Conservation (phyloP, 2,888 invertebrate genomes). For the Napeogenes inachia region DNA sequence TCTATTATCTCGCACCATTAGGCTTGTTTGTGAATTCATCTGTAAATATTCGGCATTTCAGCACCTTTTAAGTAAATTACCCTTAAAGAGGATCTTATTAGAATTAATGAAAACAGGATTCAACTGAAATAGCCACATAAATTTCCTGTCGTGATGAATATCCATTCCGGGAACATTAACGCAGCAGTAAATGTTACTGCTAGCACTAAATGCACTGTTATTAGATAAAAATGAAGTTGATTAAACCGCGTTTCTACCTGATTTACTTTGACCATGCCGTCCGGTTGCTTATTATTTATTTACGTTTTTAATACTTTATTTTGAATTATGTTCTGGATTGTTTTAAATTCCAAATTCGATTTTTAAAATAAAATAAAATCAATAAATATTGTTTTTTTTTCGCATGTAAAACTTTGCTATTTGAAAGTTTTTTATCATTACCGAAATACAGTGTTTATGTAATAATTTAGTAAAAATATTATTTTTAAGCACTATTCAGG, state of each 20-base stretch:
- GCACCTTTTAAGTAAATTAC: conserved; percentile 54
- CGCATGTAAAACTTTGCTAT: too few species aligned
- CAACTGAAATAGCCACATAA: conserved; percentile 44
- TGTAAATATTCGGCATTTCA: conserved; percentile 31
- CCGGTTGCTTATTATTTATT: too few species aligned
- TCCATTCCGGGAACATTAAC: conserved; percentile 17
- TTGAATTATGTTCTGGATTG: too few species aligned
- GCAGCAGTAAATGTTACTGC: conserved; percentile 23
- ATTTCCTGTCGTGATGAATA: conserved; percentile 45
- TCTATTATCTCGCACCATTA: conserved; percentile 7
- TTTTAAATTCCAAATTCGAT: too few species aligned
- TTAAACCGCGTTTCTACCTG: conserved; percentile 4
- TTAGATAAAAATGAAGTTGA: conserved; percentile 11
- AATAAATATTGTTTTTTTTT: too few species aligned
- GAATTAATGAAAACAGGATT: conserved; percentile 48
- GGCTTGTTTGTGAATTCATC: conserved; percentile 15
- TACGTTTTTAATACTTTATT: too few species aligned
- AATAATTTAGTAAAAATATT: too few species aligned
- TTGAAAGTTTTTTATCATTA: too few species aligned
- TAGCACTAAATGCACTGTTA: conserved; percentile 20
- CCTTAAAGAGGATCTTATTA: conserved; percentile 43
- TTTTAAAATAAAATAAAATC: too few species aligned
- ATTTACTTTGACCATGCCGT: neutral
- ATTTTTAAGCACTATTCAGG: too few species aligned
- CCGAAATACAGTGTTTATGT: too few species aligned